A percentile compares a stretch with the other conserved stretches of the same genome.
phyloP scores from a whole-genome alignment of 1,140 invertebrate genomes.

The Drosophila aff. region DNA sequence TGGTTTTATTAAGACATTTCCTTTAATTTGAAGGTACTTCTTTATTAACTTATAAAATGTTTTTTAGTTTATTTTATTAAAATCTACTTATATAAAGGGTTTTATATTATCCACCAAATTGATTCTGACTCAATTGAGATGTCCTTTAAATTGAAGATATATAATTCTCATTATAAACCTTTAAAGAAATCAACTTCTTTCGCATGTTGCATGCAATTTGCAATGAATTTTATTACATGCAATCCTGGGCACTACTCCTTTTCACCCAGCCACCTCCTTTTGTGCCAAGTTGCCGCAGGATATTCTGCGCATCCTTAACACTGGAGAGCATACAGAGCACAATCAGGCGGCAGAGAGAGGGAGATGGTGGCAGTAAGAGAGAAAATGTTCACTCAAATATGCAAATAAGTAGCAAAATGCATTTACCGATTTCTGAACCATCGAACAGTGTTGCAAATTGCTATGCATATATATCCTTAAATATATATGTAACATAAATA shows the following conservation, averaged over 20 bases:
- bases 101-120: not conserved
- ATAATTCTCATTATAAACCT: not conserved
- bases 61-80: not conserved
- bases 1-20: no score
- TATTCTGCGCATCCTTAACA: slow-evolving; percentile 76
- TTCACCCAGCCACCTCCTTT: not conserved
- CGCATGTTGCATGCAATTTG: slow-evolving; percentile 62
- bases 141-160: not conserved
- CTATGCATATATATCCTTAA: not conserved
- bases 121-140: not conserved
- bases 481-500: not conserved
- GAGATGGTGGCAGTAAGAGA: slow-evolving; percentile 3
- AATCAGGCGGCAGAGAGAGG: slow-evolving; percentile 17
- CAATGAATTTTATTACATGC: slow-evolving; percentile 65
- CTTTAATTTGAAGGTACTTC: no score
- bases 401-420: slow-evolving; percentile 73
- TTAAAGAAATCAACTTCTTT: slow-evolving; percentile 18
- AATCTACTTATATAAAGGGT: not conserved
- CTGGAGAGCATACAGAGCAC: slow-evolving; percentile 38
- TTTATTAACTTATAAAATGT: not conserved
- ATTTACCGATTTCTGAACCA: slow-evolving; percentile 37
- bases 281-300: slow-evolving; percentile 64
- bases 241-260: slow-evolving; percentile 11
- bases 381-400: slow-evolving; percentile 64
- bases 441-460: slow-evolving; percentile 35